These are phyloP conservation scores for Holotrichia oblita DNA, from an alignment of 1,140 invertebrate species.

Conservation along the genomic window DNA sequence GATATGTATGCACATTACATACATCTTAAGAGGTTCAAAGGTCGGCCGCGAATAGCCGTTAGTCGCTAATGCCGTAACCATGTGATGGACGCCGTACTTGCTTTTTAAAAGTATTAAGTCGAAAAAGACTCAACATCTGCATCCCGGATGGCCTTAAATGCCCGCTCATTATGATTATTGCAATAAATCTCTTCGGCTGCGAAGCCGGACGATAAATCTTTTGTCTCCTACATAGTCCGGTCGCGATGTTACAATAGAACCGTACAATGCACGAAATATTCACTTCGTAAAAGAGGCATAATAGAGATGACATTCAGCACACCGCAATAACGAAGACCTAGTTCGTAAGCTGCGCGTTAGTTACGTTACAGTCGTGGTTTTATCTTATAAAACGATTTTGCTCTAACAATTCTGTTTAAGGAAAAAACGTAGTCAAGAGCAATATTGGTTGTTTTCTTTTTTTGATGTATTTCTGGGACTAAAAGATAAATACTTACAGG, in stretches of 20 bases:
- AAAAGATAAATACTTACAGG: too few relatives aligned
- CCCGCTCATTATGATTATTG: constrained; percentile 28
- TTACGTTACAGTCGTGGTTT: neutral
- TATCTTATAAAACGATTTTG: too few relatives aligned
- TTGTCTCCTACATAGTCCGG: constrained; percentile 23
- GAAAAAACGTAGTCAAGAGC: too few relatives aligned
- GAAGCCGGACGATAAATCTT: neutral
- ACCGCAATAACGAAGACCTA: neutral
- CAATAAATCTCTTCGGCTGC: constrained; percentile 16
- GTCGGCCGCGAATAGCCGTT: too few relatives aligned
- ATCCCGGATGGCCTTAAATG: constrained; percentile 13
- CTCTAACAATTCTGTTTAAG: too few relatives aligned
- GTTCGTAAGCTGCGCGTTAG: neutral
- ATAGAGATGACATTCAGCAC: neutral
- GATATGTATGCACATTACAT: too few relatives aligned
- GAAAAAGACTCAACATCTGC: constrained; percentile 40
- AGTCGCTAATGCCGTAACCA: too few relatives aligned
- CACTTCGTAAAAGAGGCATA: neutral
- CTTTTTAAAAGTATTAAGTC: too few relatives aligned
- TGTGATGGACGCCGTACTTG: too few relatives aligned
- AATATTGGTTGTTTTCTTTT: too few relatives aligned
- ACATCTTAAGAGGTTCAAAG: too few relatives aligned
- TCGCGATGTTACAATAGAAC: neutral
- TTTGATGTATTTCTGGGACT: too few relatives aligned
- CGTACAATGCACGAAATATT: constrained; percentile 2